Percentiles rank a stretch among this genome's conserved stretches.
phyloP scores from a whole-genome alignment of 2,113 vertebrate genomes.

The Oxyura jamaicensis region DNA sequence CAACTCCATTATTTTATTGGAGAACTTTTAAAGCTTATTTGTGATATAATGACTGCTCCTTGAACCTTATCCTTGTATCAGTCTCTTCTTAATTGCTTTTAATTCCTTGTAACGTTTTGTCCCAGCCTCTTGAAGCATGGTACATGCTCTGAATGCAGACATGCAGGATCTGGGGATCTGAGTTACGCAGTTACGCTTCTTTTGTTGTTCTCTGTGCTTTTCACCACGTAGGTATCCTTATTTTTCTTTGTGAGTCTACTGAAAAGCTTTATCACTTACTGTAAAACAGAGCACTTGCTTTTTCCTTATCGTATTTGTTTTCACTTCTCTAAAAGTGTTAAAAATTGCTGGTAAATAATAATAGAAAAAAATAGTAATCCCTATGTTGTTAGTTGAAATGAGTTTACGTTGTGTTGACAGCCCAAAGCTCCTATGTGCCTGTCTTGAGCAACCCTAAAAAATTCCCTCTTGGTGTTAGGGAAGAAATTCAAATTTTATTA shows the following conservation, averaged over 20 bases:
- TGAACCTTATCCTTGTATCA: slow-evolving; percentile 61
- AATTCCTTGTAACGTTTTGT: slow-evolving; percentile 25
- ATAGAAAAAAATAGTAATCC: not conserved
- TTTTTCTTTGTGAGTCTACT: slow-evolving; percentile 38
- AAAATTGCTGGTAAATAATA: not conserved
- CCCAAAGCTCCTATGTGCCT: too few relatives aligned
- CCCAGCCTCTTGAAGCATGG: slow-evolving; percentile 6
- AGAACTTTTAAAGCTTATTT: slow-evolving; percentile 63
- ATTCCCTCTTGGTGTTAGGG: not conserved
- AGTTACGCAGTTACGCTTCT: slow-evolving; percentile 7
- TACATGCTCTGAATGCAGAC: slow-evolving; percentile 20
- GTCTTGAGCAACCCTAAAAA: not conserved
- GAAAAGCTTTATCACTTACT: not conserved
- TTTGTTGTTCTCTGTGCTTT: slow-evolving; percentile 27
- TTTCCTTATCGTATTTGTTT: not conserved
- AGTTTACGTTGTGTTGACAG: not conserved
- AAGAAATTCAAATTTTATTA: not conserved
- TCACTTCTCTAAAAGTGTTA: not conserved
- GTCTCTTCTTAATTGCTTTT: slow-evolving; percentile 51
- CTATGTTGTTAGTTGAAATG: not conserved
- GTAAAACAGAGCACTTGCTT: not conserved
- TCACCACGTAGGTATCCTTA: slow-evolving; percentile 49
- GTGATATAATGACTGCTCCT: slow-evolving; percentile 33
- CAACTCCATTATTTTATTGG: slow-evolving; percentile 61
- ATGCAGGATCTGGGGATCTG: not conserved